Conservation (phyloP, 2,797 vertebrate species). For the Ctenosaura bakeri region DNA sequence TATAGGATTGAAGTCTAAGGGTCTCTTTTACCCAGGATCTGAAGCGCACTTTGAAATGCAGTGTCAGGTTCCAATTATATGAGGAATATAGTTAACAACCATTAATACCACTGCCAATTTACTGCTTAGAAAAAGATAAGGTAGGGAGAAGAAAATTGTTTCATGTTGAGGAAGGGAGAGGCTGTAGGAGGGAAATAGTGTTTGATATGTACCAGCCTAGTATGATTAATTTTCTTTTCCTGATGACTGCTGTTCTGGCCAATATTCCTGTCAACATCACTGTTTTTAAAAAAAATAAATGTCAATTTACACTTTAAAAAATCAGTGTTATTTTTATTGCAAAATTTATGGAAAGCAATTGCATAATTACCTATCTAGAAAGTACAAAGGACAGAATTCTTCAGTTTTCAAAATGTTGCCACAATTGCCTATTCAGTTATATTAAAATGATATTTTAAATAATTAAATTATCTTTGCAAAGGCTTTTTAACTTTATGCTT, state of each 20-base stretch:
- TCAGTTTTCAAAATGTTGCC: neutral
- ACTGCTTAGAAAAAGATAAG: neutral
- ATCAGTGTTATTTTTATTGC: neutral
- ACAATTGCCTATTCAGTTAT: neutral
- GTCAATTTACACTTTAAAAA: neutral
- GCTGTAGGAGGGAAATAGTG: neutral
- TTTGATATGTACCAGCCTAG: neutral
- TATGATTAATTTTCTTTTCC: slow-evolving; percentile 33
- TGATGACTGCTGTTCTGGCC: slow-evolving; percentile 7
- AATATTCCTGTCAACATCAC: neutral
- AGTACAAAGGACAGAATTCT: neutral
- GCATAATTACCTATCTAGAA: slow-evolving; percentile 1
- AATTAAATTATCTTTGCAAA: neutral
- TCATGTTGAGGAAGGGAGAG: neutral
- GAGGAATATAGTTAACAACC: neutral
- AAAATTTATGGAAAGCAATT: slow-evolving; percentile 2
- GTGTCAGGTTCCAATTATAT: neutral
- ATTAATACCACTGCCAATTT: neutral
- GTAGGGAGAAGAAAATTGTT: neutral
- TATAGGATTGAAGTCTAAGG: neutral
- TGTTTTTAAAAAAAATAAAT: neutral
- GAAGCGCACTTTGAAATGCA: neutral
- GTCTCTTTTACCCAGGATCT: neutral
- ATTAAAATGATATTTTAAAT: neutral
- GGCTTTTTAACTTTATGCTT: neutral